Base-by-base conservation (phyloP, 1,140 invertebrate species). In the Drosophila bifasciata region DNA sequence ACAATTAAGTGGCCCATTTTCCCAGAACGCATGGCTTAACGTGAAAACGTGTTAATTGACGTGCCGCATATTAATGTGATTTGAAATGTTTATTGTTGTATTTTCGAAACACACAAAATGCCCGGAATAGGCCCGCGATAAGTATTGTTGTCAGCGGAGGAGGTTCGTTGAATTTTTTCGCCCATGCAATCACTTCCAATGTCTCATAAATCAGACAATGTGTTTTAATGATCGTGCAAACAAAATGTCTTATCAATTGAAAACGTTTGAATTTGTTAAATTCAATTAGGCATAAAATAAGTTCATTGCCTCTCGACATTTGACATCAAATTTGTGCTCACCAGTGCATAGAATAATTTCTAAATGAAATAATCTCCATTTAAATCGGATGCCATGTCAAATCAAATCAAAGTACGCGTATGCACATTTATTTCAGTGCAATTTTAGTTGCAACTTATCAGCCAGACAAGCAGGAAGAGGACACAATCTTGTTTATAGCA, bases 241-340 rank as follows among this genome's bases (percentile, higher is more conserved):
- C 46, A 46, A 49, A 61, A 56, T 58, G 19, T 59, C 77, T 85
- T 83, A 83, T 83, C 79, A 79, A 48, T 59, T 64, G 11, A 28
- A 81, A 70, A 88, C 71, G 68, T 67, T 74, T 73, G 63, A 85
- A 85, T 85, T 85, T 85, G 81, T 85, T 86, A 73, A 81, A 75
- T 83, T 86, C 78, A 86, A 86, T 88, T 86, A 88, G 57, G 83
- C 83, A 78, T 73, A 67, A 86, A 86, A 86, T 83, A 71, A 60
- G 83, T 83, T 86, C 77, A 83, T 83, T 86, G 74, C 81, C 83
- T 61, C 69, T 53, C 80, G 83, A 79, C 83, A 75, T 83, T 78
- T 86, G 45, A 81, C 64, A 57, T 68, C 40, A 21, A 64, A 72
- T 41, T 51, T 52, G 46, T 45, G 28, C 39, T 16, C 36, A 7